Evolutionary conservation across 2,113 vertebrate genomes (phyloP), one percentile per base, ranked within the genome.

Genomic region (Phaetusa simplex): DNA sequence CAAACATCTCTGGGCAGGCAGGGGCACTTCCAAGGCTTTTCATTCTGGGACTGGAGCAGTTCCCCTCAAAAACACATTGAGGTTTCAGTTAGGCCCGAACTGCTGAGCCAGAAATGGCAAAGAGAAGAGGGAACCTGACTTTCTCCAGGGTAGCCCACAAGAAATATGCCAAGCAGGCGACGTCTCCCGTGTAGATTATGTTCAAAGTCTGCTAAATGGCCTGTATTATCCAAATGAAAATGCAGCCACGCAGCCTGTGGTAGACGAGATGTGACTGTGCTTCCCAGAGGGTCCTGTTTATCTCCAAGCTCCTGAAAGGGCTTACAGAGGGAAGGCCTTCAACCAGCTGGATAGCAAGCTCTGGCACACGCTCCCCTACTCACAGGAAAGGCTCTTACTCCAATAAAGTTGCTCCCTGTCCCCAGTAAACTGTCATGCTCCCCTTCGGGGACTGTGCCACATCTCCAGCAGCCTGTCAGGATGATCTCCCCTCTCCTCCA

Each of bases 291-390:
- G 43, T 50, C 71, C 50, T 50, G 17, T 40, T 77, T 76, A 55
- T 1, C 36, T 53, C 8, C 17, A 50, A 20, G 20, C 27, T 40
- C 49, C 53, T 73, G 30, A 40, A 43, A 77, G 40, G 29, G 13
- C 61, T 85, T 10, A 3, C 18, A 50, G 43, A 34, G 14, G 32
- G 34, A 78, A 86, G 14, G 8, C 13, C 1, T 73, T 79, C 29
- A 43, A 77, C 26, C 32, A 58, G 36, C 38, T 7, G 32, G 40
- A 22, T 62, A 36, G 50, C 14, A n/a, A 78, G 29, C 22, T 74
- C 40, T 4, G 4, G 8, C 38, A 47, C 45, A 47, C 0, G 0
- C 14, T 59, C 20, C 34, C 15, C 8, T 67, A 10, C 22, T 11
- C 47, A 4, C 1, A 43, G 27, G 19, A 72, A 52, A 83, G 32